A percentile compares a stretch with the other conserved stretches of the same genome.
phyloP scores from a whole-genome alignment of 2,113 vertebrate species.

The Cyprinus carpio region DNA sequence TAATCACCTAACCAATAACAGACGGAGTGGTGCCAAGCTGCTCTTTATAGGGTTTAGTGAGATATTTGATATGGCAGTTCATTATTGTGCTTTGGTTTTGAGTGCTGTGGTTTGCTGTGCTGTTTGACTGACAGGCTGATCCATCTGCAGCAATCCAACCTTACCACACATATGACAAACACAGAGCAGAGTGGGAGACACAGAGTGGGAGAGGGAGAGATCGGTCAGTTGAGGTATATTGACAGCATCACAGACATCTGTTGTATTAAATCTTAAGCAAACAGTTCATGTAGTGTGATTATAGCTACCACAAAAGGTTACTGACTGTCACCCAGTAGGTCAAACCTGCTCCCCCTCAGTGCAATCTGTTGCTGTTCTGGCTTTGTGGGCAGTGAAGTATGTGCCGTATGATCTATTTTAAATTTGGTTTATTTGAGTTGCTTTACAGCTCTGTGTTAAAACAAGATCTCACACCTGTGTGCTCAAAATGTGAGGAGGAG shows the following conservation, averaged over 20 bases:
- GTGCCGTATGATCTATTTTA: slow-evolving; percentile 29
- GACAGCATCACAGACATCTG: slow-evolving; percentile 13
- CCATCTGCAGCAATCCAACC: neutral
- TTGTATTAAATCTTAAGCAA: slow-evolving; percentile 18
- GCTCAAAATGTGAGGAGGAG: neutral
- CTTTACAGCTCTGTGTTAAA: slow-evolving; percentile 22
- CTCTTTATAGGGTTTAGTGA: slow-evolving; percentile 20
- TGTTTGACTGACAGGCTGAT: neutral
- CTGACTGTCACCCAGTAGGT: slow-evolving; percentile 7
- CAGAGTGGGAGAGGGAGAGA: neutral
- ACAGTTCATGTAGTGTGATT: slow-evolving; percentile 21
- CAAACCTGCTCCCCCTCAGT: neutral
- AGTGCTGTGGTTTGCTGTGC: neutral
- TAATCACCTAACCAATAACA: slow-evolving; percentile 9
- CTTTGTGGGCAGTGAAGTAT: slow-evolving; percentile 25
- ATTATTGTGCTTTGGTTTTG: neutral
- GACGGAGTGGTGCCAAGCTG: slow-evolving; percentile 4
- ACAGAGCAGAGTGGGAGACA: neutral
- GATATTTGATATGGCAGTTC: slow-evolving; percentile 3
- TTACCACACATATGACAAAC: neutral
- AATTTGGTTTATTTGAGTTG: slow-evolving; percentile 26
- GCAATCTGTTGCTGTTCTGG: neutral
- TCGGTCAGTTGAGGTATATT: neutral
- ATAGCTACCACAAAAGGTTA: slow-evolving; percentile 12
- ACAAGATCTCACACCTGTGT: slow-evolving; percentile 24